Percentiles rank a stretch among this genome's conserved stretches.
phyloP scores from a whole-genome alignment of 1,140 invertebrate species.

The Monomorium pharaonis region DNA sequence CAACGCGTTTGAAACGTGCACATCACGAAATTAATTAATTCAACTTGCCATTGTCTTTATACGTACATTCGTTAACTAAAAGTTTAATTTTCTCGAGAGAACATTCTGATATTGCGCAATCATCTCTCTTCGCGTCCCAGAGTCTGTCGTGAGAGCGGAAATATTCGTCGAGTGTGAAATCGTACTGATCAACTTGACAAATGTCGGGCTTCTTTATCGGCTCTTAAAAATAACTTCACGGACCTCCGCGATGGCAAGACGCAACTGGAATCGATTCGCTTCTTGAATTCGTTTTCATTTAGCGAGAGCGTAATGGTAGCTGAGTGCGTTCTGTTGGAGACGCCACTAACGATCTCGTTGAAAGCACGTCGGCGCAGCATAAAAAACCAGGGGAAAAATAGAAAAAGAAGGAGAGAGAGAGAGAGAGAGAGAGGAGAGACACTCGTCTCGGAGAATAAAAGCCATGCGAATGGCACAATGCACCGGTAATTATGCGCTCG shows the following conservation, averaged over 20 bases:
- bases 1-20: neutral
- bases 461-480: constrained; percentile 42
- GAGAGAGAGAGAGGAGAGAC: constrained; percentile 4
- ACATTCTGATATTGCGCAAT: neutral
- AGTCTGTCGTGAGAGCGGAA: neutral
- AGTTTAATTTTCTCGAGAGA: neutral
- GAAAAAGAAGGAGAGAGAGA: constrained; percentile 31
- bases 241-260: neutral
- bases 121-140: neutral
- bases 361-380: constrained; percentile 30
- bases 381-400: constrained; percentile 23
- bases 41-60: constrained; percentile 11
- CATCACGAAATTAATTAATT: neutral
- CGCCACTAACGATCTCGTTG: constrained; percentile 54
- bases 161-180: neutral
- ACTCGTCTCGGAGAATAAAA: constrained; percentile 44
- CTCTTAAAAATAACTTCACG: constrained; percentile 20
- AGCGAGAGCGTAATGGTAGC: constrained; percentile 23
- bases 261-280: constrained; percentile 20
- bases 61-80: neutral
- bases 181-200: constrained; percentile 7
- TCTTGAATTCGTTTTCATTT: constrained; percentile 53
- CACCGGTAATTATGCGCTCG: constrained; percentile 59
- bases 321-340: constrained; percentile 48
- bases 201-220: neutral